Conservation (phyloP, 2,113 vertebrate genomes). For the Pteropus alecto region DNA sequence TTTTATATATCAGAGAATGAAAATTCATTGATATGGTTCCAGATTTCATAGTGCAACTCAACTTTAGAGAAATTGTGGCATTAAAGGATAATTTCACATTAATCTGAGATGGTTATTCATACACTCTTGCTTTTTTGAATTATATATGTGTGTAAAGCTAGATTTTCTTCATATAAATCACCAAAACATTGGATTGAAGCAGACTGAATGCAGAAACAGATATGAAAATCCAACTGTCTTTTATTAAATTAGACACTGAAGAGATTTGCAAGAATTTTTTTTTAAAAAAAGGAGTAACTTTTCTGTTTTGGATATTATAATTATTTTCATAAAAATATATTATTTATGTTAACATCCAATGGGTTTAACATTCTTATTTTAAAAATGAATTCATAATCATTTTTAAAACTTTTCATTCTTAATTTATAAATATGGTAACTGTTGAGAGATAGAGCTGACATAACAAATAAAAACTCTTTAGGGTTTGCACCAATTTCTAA, state of each 20-base stretch:
- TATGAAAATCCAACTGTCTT: not conserved
- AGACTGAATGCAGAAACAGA: not conserved
- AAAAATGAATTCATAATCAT: not conserved
- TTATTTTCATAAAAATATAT: not conserved
- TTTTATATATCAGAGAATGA: not conserved
- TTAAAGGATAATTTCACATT: not conserved
- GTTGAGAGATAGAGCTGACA: not conserved
- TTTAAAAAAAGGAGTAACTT: not conserved
- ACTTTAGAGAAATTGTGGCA: not conserved
- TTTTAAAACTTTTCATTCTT: not conserved
- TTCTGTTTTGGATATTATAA: not conserved
- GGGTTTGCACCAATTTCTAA: not conserved
- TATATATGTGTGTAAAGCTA: not conserved
- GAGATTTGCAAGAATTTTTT: not conserved
- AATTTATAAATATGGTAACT: not conserved
- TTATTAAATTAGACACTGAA: not conserved
- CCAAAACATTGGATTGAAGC: not conserved
- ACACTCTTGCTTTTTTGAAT: not conserved
- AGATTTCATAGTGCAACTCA: not conserved
- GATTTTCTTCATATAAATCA: not conserved
- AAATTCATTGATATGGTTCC: not conserved
- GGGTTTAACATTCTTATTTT: not conserved
- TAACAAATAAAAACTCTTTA: not conserved
- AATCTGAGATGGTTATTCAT: not conserved
- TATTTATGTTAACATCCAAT: not conserved